Conservation (phyloP, 2,888 invertebrate genomes). For the Sinodicranocentrus sp. region DNA sequence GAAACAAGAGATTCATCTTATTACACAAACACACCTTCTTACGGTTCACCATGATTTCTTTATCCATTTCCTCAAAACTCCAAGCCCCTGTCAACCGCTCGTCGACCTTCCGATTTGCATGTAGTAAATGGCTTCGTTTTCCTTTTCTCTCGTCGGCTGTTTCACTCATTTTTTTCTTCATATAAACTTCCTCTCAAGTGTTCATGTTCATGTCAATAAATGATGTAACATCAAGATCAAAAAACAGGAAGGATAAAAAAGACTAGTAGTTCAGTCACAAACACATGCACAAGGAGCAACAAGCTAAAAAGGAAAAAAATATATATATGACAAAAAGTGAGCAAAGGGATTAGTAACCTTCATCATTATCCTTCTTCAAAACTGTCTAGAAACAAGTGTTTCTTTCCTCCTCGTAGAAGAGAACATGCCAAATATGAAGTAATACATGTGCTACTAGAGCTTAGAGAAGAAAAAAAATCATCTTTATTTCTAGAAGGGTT, state of each 20-base stretch:
- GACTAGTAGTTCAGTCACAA: conserved; percentile 25
- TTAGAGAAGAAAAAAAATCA: too few species aligned
- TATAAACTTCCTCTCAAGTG: conserved; percentile 31
- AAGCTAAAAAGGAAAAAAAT: too few species aligned
- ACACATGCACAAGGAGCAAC: neutral
- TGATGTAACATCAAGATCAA: conserved; percentile 66
- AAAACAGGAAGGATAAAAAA: conserved; percentile 11
- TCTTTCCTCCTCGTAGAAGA: neutral
- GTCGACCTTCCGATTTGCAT: conserved; percentile 49
- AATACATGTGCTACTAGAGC: too few species aligned
- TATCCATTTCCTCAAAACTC: neutral
- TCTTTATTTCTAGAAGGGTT: too few species aligned
- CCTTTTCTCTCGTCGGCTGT: conserved; percentile 25
- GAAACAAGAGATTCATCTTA: neutral
- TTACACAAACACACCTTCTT: conserved; percentile 6
- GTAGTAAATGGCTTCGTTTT: conserved; percentile 59
- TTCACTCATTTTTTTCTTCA: too few species aligned
- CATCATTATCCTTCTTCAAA: neutral
- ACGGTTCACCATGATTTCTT: neutral
- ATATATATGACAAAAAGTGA: too few species aligned
- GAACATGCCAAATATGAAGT: too few species aligned
- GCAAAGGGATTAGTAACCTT: conserved; percentile 16
- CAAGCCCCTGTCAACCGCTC: conserved; percentile 13
- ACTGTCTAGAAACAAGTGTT: neutral
- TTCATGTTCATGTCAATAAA: conserved; percentile 65